Percentiles rank a stretch among this genome's conserved stretches.
Conservation (phyloP, 2,113 vertebrate genomes). For the Hydropotes inermis region DNA sequence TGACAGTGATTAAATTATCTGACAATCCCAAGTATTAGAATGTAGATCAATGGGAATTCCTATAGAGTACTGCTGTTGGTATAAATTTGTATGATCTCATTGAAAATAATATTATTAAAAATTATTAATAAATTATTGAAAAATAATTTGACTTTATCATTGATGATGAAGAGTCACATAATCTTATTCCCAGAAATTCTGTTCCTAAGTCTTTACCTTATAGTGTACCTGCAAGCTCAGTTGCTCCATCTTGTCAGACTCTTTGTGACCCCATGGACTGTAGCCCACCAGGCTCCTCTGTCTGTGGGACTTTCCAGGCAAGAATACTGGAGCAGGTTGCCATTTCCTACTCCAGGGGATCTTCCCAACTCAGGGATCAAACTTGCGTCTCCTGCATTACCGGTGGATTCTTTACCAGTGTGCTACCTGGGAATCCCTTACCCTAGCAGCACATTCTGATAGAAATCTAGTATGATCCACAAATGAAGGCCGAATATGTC, state of each 20-base stretch:
- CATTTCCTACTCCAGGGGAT: too few relatives aligned
- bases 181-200: not conserved
- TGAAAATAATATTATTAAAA: not conserved
- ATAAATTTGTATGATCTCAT: not conserved
- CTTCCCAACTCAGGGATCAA: too few relatives aligned
- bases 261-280: too few relatives aligned
- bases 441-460: not conserved
- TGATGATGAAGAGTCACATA: not conserved
- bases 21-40: not conserved
- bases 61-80: not conserved
- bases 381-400: too few relatives aligned
- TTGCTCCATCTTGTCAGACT: not conserved
- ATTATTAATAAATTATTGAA: not conserved
- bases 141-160: not conserved
- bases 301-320: too few relatives aligned
- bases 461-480: not conserved
- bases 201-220: not conserved
- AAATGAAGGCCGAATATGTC: not conserved
- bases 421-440: too few relatives aligned
- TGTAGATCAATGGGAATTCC: not conserved
- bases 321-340: too few relatives aligned
- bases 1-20: not conserved
- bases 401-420: too few relatives aligned
- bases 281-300: too few relatives aligned
- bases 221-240: not conserved